Percentiles rank a stretch among this genome's conserved stretches.
Conservation (phyloP, 2,113 vertebrate genomes). For the Burhinus oedicnemus region DNA sequence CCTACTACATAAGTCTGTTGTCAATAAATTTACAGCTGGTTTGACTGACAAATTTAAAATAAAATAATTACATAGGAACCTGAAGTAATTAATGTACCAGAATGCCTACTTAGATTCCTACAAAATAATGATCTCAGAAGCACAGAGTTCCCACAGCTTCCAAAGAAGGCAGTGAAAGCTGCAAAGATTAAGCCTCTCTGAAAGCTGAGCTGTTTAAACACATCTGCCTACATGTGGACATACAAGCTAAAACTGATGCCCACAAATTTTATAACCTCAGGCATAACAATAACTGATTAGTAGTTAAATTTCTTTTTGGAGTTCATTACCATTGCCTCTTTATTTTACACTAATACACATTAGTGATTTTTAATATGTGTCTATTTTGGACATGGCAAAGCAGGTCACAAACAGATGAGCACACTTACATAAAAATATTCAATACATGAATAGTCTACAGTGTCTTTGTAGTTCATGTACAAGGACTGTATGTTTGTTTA, state of each 20-base stretch:
- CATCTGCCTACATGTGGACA: background rate
- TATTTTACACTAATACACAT: background rate
- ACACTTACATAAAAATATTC: background rate
- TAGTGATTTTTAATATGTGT: background rate
- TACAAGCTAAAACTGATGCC: background rate
- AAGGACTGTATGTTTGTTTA: background rate
- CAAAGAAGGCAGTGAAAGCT: background rate
- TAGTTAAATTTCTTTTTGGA: background rate
- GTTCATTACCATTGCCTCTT: background rate
- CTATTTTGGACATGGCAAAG: background rate
- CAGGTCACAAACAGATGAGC: background rate
- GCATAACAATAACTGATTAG: background rate
- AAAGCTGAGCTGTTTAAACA: background rate
- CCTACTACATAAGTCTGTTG: background rate
- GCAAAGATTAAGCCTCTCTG: background rate
- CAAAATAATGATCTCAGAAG: background rate
- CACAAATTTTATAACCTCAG: background rate
- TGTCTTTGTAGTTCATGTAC: background rate
- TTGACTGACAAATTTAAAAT: background rate
- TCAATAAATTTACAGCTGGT: background rate
- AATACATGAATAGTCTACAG: too few species aligned
- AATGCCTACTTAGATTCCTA: background rate
- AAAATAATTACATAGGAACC: background rate
- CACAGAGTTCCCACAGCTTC: background rate
- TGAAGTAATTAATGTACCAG: background rate